These are phyloP conservation scores for Myodes glareolus DNA, from an alignment of 2,113 vertebrate genomes.

Conservation along the genomic window DNA sequence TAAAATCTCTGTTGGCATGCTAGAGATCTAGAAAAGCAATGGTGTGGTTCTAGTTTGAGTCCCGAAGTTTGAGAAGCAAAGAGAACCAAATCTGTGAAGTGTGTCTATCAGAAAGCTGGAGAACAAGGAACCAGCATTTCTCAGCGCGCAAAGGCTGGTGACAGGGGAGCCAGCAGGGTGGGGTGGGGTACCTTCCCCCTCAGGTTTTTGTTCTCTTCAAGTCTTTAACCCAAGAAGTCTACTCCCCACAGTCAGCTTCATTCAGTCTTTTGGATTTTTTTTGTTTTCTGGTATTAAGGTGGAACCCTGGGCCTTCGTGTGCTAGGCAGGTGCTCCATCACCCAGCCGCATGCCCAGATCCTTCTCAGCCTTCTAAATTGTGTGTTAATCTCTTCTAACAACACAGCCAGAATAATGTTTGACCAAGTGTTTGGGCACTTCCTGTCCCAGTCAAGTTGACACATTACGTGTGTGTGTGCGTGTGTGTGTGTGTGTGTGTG, in stretches of 20 bases:
- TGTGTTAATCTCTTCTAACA: neutral
- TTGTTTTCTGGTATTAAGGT: neutral
- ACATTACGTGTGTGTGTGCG: neutral
- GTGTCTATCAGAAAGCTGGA: neutral
- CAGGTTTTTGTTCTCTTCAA: neutral
- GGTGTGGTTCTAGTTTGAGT: neutral
- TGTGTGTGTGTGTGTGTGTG: neutral
- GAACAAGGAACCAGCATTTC: neutral
- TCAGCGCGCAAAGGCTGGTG: neutral
- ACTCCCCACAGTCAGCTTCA: neutral
- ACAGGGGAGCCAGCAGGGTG: too few relatives aligned
- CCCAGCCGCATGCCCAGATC: neutral
- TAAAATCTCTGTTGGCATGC: neutral
- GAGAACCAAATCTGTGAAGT: neutral
- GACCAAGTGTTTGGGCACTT: neutral
- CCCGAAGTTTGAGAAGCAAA: neutral
- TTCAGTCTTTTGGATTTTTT: neutral
- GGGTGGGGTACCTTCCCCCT: neutral
- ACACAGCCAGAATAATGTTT: neutral
- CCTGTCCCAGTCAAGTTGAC: neutral
- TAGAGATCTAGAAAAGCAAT: neutral
- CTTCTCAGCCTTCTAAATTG: neutral
- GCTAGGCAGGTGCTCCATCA: too few relatives aligned
- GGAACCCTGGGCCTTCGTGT: neutral
- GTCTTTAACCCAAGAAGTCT: neutral